Percentiles rank a stretch among this genome's conserved stretches.
phyloP scores from a whole-genome alignment of 2,888 invertebrate species.

The Drosophila aldrichi region DNA sequence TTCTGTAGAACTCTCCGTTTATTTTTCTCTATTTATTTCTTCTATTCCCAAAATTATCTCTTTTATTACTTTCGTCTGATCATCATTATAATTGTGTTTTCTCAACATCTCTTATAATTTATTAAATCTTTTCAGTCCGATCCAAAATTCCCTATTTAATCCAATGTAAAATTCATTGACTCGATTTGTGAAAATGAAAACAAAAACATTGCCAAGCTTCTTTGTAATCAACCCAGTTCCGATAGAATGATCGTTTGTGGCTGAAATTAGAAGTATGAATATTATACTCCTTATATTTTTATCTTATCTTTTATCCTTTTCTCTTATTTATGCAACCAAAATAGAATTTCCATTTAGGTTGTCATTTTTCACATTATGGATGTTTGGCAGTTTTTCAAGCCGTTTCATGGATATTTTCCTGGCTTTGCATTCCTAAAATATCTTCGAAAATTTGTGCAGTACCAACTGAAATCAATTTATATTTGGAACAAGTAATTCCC shows the following conservation, averaged over 20 bases:
- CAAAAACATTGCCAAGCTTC: too few relatives aligned
- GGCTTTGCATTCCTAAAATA: background rate
- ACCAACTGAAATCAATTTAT: background rate
- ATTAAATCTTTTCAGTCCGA: background rate
- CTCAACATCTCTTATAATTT: conserved; percentile 6
- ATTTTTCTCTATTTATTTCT: background rate
- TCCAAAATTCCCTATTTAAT: background rate
- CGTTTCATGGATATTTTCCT: background rate
- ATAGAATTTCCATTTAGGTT: background rate
- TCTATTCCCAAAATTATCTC: background rate
- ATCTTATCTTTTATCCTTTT: too few relatives aligned
- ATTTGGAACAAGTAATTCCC: background rate
- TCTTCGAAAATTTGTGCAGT: too few relatives aligned
- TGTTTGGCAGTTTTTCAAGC: background rate
- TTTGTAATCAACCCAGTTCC: too few relatives aligned
- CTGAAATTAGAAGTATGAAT: too few relatives aligned
- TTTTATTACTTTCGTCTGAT: background rate
- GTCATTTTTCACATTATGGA: too few relatives aligned
- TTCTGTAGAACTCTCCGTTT: background rate
- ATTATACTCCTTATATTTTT: too few relatives aligned
- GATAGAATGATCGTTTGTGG: too few relatives aligned
- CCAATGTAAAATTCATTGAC: background rate
- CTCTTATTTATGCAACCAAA: background rate
- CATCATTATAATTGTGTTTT: background rate
- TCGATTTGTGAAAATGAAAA: too few relatives aligned